Conservation (phyloP, 2,113 vertebrate genomes). For the Grallaria varia region DNA sequence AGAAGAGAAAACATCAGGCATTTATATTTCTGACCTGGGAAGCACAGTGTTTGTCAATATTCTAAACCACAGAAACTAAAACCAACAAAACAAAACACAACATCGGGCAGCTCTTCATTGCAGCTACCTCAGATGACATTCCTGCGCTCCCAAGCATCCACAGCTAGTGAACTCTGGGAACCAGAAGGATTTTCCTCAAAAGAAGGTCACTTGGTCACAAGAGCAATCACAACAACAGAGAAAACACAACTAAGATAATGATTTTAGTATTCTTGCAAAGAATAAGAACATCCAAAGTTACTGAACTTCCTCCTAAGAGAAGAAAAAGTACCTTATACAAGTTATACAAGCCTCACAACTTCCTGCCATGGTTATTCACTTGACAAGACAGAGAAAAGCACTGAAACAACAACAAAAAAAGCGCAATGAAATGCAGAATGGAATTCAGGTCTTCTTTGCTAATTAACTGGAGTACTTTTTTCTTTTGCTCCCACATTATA, state of each 20-base stretch:
- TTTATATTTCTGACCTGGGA: neutral
- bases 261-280: neutral
- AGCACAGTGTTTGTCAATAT: neutral
- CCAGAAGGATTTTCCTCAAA: neutral
- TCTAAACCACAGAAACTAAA: neutral
- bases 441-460: neutral
- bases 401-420: neutral
- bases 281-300: neutral
- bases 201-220: neutral
- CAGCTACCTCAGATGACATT: neutral
- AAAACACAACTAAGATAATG: accelerated
- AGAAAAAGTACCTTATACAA: neutral
- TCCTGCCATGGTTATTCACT: neutral
- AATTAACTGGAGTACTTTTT: neutral
- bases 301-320: neutral
- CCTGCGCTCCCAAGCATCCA: neutral
- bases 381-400: neutral
- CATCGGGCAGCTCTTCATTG: neutral
- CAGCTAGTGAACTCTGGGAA: neutral
- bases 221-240: neutral
- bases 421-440: neutral
- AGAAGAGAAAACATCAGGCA: neutral
- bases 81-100: neutral
- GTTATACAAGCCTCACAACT: neutral
- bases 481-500: neutral